Base-by-base conservation (phyloP, 2,888 invertebrate genomes). In the Bhutanitis thaidina region DNA sequence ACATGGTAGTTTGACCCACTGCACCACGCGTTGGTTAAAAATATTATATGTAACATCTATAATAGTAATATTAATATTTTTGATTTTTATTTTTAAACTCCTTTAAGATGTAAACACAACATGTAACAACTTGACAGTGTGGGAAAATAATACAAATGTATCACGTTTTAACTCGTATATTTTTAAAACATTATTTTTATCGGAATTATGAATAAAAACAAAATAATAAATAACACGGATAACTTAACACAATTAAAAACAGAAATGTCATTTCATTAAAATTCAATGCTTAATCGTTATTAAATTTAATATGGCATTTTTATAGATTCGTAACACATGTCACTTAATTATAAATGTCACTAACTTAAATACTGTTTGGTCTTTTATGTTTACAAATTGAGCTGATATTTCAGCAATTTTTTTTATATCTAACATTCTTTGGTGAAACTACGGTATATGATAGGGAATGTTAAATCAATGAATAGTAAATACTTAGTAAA, bases 241-340 rank as follows among this genome's bases (percentile, higher is more conserved):
- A 43, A 35, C 44, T 49, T 49, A 49, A 56, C 39, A 54, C 38
- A 39, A 45, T 43, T 25, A 39, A 49, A 36, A 45, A 40, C 14
- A 34, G 20, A 47, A 39, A 39, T 41, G 45, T 51, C 51, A 52
- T 50, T 48, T 40, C 13, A 46, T 50, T 39, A 37, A 51, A 32
- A 55, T 40, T 34, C 41, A 55, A 27, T 55, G 43, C 46, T 43
- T 50, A 55, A 48, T 52, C 29, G 29, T 49, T 47, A 45, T 45
- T 58, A 61, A 47, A 54, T 55, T 38, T 59, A 62, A 56, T 62
- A 61, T 62, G 62, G 62, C 62, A 62, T 59, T 58, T 49, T 32
- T 44, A 43, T 39, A 52, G 15, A 50, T 39, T 39, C 27, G 38
- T 43, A 12, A 40, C 16, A 35, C 34, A 52, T 25, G 12, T 43